Evolutionary conservation across 2,797 vertebrate genomes (phyloP).

Genomic region (Tragopan temminckii): DNA sequence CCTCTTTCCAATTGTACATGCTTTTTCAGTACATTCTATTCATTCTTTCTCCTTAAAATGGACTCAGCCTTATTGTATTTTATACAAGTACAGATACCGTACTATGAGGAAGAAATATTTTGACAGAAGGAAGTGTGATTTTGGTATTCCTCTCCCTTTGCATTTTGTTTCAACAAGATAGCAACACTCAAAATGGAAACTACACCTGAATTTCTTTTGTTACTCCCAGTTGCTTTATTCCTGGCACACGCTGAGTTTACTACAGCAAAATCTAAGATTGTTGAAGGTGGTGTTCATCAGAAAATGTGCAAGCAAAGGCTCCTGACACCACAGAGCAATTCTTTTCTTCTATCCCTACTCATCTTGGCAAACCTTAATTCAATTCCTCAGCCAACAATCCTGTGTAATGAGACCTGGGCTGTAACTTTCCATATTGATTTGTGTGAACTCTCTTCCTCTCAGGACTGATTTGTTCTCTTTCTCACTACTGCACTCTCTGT

Average conservation of each 20-base stretch:
- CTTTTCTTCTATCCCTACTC: conserved; percentile 21
- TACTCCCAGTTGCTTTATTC: conserved; percentile 14
- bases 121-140: neutral
- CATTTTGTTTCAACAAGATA: neutral
- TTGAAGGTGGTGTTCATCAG: neutral
- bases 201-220: conserved; percentile 15
- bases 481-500: neutral
- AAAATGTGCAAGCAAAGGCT: neutral
- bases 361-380: conserved; percentile 36
- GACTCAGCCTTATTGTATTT: neutral
- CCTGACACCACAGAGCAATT: neutral
- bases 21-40: neutral
- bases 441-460: conserved; percentile 13
- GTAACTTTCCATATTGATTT: conserved; percentile 51
- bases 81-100: neutral
- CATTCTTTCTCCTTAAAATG: neutral
- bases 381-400: conserved; percentile 35
- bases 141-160: neutral
- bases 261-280: conserved; percentile 16
- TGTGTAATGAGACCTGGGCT: conserved; percentile 26
- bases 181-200: conserved; percentile 8
- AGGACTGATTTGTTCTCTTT: conserved; percentile 39
- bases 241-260: neutral
- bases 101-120: neutral
- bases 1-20: neutral